Base-by-base conservation (phyloP, 2,113 vertebrate genomes). In the Hymenochirus boettgeri region DNA sequence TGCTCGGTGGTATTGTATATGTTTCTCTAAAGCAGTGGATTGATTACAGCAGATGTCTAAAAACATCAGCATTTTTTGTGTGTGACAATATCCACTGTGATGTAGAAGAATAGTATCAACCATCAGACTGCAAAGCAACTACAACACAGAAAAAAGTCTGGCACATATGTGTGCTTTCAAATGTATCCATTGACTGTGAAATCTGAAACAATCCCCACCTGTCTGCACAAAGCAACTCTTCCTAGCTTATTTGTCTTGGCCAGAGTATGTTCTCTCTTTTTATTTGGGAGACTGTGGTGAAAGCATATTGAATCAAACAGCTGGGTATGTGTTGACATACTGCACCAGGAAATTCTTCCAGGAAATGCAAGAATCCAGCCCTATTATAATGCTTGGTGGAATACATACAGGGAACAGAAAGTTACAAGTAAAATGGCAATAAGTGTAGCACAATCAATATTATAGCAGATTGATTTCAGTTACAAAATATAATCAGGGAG, bases 201-300 rank as follows among this genome's bases (percentile, higher is more conserved):
- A 70, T 55, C 25, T 56, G 58, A 61, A 62, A 39, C 59, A 33
- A 42, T 31, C 50, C 48, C 27, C 66, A 70, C 66, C 66, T 70
- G 66, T 70, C 66, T 56, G 57, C 47, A 61, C 51, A 61, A 47
- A 61, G 50, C 55, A 70, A 47, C 66, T 17, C 58, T 47, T 61
- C 45, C 57, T 69, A n/a, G 7, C 21, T n/a, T 54, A 23, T 54
- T 52, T 60, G 46, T 23, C 56, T 66, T 60, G 63, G 63, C 63
- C 31, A 61, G 55, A 37, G 65, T 29, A 25, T 46, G 61, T 37
- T 59, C 71, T 53, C 39, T 24, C 61, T 72, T 42, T 25, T 42
- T 59, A 73, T 75, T 62, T 73, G 21, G 63, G 54, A 31, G 26
- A 25, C 46, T 35, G 54, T 46, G 3, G 33, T 35, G 54, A 50